A percentile compares a stretch with the other conserved stretches of the same genome.
phyloP scores from a whole-genome alignment of 2,888 invertebrate species.

The Nomada fabriciana region DNA sequence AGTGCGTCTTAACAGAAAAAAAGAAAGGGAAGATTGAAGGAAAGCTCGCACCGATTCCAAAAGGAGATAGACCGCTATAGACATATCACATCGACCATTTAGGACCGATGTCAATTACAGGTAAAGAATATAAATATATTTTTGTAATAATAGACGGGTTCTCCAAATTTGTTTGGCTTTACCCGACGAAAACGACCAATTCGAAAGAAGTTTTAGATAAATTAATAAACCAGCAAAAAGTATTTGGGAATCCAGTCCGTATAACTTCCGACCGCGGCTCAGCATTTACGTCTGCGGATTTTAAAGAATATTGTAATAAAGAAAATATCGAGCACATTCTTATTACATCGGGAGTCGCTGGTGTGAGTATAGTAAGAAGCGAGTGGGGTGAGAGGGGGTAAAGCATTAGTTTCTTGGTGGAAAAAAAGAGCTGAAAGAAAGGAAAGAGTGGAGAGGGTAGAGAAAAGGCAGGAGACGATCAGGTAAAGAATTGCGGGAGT shows the following conservation, averaged over 20 bases:
- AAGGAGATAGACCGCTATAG: not conserved
- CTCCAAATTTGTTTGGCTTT: not conserved
- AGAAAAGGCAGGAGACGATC: no score
- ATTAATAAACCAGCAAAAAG: not conserved
- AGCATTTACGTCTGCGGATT: not conserved
- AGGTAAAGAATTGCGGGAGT: no score
- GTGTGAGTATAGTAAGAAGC: no score
- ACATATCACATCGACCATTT: not conserved
- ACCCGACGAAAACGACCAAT: not conserved
- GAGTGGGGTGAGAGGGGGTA: no score
- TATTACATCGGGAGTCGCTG: not conserved
- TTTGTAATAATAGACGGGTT: not conserved
- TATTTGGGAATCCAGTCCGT: constrained; percentile 1
- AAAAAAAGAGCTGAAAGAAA: no score
- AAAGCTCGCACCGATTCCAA: not conserved
- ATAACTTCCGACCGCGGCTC: not conserved
- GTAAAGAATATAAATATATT: not conserved
- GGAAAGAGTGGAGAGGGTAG: no score
- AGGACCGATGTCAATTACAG: not conserved
- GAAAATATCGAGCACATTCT: not conserved
- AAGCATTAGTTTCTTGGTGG: no score
- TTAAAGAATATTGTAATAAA: not conserved
- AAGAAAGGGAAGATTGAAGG: constrained; percentile 9
- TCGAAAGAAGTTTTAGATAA: not conserved
- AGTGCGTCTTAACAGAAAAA: not conserved